phyloP scores from a whole-genome alignment of 2,797 vertebrate species.

The Basileuterus tristriatus region DNA sequence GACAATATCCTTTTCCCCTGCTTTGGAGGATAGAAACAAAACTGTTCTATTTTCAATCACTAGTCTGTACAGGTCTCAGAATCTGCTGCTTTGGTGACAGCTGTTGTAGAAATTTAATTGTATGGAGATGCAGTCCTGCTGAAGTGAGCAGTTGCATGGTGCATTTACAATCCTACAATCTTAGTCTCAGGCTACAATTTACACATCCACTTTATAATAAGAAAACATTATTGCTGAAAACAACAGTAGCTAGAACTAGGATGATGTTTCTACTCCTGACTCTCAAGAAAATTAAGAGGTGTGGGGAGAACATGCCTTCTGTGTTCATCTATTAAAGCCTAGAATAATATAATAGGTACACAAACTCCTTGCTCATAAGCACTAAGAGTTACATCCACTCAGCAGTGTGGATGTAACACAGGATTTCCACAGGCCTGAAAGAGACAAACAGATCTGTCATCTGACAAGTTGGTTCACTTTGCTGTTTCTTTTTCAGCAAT shows the following conservation, averaged over 20 bases:
- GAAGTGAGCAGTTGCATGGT: not conserved
- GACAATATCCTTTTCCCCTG: not conserved
- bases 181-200: not conserved
- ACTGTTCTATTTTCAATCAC: not conserved
- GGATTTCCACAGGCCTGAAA: not conserved
- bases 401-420: too few relatives aligned
- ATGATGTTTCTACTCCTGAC: not conserved
- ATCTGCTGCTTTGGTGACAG: not conserved
- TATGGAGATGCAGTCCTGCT: not conserved
- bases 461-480: not conserved
- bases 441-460: not conserved
- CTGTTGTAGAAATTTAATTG: not conserved
- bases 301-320: not conserved
- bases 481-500: not conserved
- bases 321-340: not conserved
- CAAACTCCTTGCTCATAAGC: not conserved
- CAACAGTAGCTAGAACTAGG: not conserved
- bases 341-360: not conserved
- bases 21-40: not conserved
- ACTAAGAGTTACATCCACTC: not conserved
- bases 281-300: not conserved
- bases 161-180: not conserved
- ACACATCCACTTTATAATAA: not conserved
- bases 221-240: not conserved
- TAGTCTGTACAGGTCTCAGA: not conserved